Evolutionary conservation across 2,113 vertebrate species (phyloP).

Genomic region (Piaya cayana): DNA sequence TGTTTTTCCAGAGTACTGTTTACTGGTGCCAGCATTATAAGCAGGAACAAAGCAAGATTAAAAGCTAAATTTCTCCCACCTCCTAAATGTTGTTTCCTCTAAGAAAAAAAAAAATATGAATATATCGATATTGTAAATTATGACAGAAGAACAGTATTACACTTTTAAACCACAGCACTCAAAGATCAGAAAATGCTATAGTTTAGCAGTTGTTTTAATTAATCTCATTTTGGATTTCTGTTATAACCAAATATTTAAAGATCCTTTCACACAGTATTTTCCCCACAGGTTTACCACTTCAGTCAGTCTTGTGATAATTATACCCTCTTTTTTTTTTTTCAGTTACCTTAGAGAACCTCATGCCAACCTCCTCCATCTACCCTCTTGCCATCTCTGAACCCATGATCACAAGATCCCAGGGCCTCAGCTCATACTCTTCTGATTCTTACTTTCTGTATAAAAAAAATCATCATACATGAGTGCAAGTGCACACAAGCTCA

Average conservation of each 20-base stretch:
- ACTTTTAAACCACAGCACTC: background rate
- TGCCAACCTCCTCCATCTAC: background rate
- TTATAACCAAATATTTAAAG: background rate
- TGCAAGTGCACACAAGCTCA: background rate
- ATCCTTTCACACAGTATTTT: background rate
- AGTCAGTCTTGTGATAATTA: background rate
- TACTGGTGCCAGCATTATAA: background rate
- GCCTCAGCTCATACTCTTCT: background rate
- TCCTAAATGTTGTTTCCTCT: background rate
- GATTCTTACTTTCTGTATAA: background rate
- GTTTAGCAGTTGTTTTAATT: background rate
- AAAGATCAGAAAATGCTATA: background rate
- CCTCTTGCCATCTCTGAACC: background rate
- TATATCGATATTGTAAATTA: background rate
- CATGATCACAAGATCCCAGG: background rate
- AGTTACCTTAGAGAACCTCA: background rate
- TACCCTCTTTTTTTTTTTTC: background rate
- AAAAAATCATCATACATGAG: background rate
- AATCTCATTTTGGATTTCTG: background rate
- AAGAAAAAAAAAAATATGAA: background rate
- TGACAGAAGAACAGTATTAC: background rate
- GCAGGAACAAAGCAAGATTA: background rate
- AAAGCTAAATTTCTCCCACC: fast-evolving
- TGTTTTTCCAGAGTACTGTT: background rate
- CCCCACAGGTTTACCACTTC: background rate